Evolutionary conservation across 2,113 vertebrate genomes (phyloP).

Genomic region (Murina feae): DNA sequence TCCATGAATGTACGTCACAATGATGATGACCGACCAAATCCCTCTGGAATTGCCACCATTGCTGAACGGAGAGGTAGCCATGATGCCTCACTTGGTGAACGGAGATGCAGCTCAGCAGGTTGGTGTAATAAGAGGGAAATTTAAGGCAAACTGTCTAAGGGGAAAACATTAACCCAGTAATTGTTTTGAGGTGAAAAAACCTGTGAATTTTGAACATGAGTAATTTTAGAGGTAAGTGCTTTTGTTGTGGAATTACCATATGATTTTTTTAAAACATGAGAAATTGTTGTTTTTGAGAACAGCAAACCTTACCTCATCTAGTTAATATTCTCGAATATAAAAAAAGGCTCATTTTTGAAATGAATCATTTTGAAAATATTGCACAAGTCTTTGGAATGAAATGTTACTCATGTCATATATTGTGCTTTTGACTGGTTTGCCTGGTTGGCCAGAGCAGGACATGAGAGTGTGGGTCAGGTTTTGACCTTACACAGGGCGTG

Average conservation of each 20-base stretch:
- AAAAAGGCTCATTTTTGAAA: constrained; percentile 4
- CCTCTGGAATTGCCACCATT: constrained; percentile 96
- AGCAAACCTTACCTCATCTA: neutral
- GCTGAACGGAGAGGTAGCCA: constrained; percentile 95
- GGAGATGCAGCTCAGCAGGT: constrained; percentile 97
- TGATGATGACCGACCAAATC: constrained; percentile 99
- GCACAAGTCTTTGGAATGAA: constrained; percentile 13
- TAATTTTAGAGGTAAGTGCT: neutral
- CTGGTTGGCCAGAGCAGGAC: neutral
- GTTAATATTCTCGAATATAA: constrained; percentile 12
- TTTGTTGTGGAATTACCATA: neutral
- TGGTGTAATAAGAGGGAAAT: constrained; percentile 38
- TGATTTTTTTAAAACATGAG: neutral
- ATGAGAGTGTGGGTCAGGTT: neutral
- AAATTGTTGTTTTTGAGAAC: neutral
- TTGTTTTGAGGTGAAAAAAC: neutral
- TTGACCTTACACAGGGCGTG: neutral
- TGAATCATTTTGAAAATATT: constrained; percentile 23
- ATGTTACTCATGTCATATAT: neutral
- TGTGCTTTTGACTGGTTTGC: neutral
- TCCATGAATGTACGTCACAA: constrained; percentile 99
- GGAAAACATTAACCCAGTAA: neutral
- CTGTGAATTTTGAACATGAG: neutral
- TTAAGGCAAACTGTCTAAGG: neutral
- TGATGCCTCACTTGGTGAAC: constrained; percentile 96